Conservation (phyloP, 2,888 invertebrate genomes). For the Stenchaetothrips biformis region DNA sequence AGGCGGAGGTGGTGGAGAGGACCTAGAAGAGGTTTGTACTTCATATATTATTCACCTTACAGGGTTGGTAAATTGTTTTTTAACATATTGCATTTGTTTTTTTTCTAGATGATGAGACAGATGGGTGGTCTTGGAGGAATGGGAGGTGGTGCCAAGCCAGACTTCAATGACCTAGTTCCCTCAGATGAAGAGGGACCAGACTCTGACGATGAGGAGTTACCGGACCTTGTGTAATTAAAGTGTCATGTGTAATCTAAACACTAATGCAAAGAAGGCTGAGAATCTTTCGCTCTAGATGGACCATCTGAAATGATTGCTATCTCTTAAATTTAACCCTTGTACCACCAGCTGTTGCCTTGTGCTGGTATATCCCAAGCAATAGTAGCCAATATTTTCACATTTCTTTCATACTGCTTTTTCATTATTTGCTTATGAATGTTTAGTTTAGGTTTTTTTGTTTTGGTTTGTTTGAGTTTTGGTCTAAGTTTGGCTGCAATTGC, state of each 20-base stretch:
- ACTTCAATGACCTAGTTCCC: constrained; percentile 69
- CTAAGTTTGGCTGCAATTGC: no score
- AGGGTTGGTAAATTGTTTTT: constrained; percentile 18
- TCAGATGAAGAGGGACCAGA: constrained; percentile 52
- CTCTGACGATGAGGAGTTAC: constrained; percentile 75
- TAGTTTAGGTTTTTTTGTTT: no score
- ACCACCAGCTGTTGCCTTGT: not conserved
- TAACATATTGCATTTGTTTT: constrained; percentile 11
- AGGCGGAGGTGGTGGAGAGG: constrained; percentile 44
- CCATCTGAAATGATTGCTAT: constrained; percentile 10
- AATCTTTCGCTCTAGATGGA: constrained; percentile 25
- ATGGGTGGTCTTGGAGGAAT: constrained; percentile 59
- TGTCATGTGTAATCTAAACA: not conserved
- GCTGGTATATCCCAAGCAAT: not conserved
- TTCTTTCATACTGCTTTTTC: no score
- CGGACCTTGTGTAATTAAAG: constrained; percentile 61
- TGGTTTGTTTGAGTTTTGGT: no score
- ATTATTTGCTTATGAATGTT: no score
- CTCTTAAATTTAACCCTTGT: constrained; percentile 5
- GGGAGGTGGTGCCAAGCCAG: constrained; percentile 58
- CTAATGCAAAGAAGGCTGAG: constrained; percentile 27
- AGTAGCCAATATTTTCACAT: no score
- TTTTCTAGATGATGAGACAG: constrained; percentile 61
- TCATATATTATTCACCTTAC: not conserved
- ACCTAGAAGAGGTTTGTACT: constrained; percentile 55